Percentiles rank a stretch among this genome's conserved stretches.
Conservation (phyloP, 2,797 vertebrate genomes). For the Tarsius wallacei region DNA sequence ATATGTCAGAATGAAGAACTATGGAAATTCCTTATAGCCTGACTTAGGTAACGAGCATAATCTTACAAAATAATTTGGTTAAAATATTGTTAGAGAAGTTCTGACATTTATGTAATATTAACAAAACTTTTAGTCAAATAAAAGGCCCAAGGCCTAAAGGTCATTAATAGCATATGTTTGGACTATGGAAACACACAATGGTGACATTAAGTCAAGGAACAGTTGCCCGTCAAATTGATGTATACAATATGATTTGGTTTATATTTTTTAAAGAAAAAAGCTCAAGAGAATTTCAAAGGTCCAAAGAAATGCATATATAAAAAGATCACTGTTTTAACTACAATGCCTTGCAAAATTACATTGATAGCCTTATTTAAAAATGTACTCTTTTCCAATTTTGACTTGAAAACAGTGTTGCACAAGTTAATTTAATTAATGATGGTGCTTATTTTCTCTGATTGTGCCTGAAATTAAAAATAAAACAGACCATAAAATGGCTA, state of each 20-base stretch:
- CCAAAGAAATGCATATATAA: background rate
- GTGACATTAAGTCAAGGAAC: background rate
- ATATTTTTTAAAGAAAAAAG: background rate
- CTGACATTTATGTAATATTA: background rate
- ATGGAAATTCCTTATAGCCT: background rate
- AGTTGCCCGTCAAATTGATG: background rate
- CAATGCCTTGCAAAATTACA: background rate
- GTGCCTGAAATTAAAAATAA: constrained; percentile 7
- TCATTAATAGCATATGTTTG: background rate
- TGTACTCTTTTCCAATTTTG: background rate
- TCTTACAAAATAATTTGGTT: constrained; percentile 20
- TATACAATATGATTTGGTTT: background rate
- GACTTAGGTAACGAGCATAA: background rate
- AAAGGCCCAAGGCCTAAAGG: background rate
- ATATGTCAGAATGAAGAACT: background rate
- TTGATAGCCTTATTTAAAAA: background rate
- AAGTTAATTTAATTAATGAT: background rate
- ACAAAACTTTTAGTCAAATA: constrained; percentile 52
- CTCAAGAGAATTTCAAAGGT: constrained; percentile 17
- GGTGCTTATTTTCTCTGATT: background rate
- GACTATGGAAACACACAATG: background rate
- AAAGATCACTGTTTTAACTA: background rate
- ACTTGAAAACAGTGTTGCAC: background rate
- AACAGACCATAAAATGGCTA: background rate
- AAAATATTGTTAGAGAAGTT: background rate